Conservation (phyloP, 2,888 invertebrate genomes). For the Drosophila mercatorum region DNA sequence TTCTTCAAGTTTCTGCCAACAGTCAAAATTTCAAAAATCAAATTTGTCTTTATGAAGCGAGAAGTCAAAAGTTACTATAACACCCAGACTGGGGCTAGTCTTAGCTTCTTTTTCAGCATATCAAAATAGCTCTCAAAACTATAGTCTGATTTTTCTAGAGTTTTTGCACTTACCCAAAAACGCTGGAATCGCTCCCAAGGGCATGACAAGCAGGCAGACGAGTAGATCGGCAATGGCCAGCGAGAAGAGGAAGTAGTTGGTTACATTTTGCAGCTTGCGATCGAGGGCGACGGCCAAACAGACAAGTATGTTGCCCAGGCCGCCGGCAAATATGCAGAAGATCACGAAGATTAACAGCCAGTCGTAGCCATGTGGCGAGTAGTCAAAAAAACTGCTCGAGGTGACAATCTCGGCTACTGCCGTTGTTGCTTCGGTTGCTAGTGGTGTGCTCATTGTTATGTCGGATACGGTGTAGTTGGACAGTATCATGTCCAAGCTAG, state of each 20-base stretch:
- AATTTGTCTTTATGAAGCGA: no score
- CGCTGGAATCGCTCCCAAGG: constrained; percentile 96
- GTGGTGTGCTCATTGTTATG: constrained; percentile 41
- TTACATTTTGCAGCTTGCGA: constrained; percentile 95
- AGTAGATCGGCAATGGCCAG: constrained; percentile 96
- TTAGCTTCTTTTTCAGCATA: neutral
- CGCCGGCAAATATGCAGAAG: constrained; percentile 94
- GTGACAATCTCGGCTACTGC: constrained; percentile 31
- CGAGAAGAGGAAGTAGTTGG: constrained; percentile 97
- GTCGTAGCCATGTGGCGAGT: constrained; percentile 86
- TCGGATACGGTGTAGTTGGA: constrained; percentile 63
- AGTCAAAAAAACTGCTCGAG: constrained; percentile 59
- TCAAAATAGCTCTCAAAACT: neutral
- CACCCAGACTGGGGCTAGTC: no score
- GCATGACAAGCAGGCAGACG: constrained; percentile 98
- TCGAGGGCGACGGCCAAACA: constrained; percentile 96
- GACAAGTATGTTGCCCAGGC: constrained; percentile 95
- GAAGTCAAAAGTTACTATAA: no score
- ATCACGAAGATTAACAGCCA: constrained; percentile 94
- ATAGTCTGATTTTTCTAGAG: neutral
- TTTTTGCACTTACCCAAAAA: constrained; percentile 91
- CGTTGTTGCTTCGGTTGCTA: constrained; percentile 17
- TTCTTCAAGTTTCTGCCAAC: no score
- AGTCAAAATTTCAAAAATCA: no score
- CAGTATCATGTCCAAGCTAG: constrained; percentile 64